Evolutionary conservation across 1,140 invertebrate species (phyloP), one percentile per base, ranked within the genome.

Genomic region (Micrasema minimum): DNA sequence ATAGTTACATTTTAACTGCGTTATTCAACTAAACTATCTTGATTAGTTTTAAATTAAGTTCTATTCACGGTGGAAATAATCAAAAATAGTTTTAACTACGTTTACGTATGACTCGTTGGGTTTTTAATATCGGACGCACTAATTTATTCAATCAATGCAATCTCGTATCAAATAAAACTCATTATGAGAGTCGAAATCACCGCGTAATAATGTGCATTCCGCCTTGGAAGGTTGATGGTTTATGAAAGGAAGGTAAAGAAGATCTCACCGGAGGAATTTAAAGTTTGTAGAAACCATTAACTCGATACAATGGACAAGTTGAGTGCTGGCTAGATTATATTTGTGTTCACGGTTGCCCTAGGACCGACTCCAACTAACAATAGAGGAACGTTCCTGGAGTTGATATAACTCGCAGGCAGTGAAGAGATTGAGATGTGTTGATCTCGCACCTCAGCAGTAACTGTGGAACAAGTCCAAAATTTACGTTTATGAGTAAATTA

Each of bases 251-350:
- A 7, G 11, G 9, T n/a, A 23, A 53, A 26, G 23, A 53, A 53
- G 50, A 26, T 53, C 23, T 53, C 50, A n/a, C 22, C 23, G 26
- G 2, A 31, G 26, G 26, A 31, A 31, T 31, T 31, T 31, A 31
- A 38, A 35, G 35, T 57, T 57, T 35, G 53, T 12, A 57, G 50
- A 26, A 57, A 38, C 31, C 53, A 57, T 57, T 57, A 57, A 57
- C 31, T 57, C 16, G 10, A 9, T 18, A 57, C 26, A 57, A 38
- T 16, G 53, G 53, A 9, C 10, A 35, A 37, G 23, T 57, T 38
- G 31, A 22, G 53, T 57, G 53, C 16, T 14, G 31, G 53, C 12
- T n/a, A 57, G n/a, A 57, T 53, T 53, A 43, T 43, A 20, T 18
- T 50, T 20, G 14, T 57, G n/a, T 57, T 37, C 31, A 37, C 26